These are phyloP conservation scores for Misgurnus mizolepis DNA, from an alignment of 2,113 vertebrate genomes.

Conservation along the genomic window DNA sequence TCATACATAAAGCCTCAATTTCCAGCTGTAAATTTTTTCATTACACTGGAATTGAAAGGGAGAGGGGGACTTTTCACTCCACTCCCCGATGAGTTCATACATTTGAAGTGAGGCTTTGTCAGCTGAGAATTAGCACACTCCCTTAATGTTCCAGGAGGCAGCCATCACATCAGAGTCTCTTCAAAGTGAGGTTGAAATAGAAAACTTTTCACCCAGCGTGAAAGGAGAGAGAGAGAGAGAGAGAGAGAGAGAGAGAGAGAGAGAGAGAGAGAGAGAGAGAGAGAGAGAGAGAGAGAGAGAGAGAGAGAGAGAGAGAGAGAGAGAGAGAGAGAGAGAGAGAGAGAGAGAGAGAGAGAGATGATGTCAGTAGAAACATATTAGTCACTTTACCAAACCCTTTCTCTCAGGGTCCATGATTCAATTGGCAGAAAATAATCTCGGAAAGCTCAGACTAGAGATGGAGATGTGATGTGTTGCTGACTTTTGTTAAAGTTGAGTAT, in stretches of 20 bases:
- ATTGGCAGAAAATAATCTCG: conserved; percentile 7
- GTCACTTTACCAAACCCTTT: neutral
- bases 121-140: conserved; percentile 73
- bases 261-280: neutral
- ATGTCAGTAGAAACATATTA: conserved; percentile 28
- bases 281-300: neutral
- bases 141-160: conserved; percentile 59
- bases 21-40: conserved; percentile 73
- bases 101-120: conserved; percentile 78
- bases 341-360: neutral
- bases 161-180: conserved; percentile 64
- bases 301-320: neutral
- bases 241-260: neutral
- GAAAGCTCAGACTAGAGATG: neutral
- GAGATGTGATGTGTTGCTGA: neutral
- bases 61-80: conserved; percentile 64
- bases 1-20: conserved; percentile 70
- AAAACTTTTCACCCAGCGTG: conserved; percentile 33
- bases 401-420: neutral
- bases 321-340: neutral
- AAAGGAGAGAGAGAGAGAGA: neutral
- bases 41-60: conserved; percentile 74
- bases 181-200: conserved; percentile 45
- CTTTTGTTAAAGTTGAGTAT: neutral
- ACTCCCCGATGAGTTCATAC: conserved; percentile 75